phyloP scores from a whole-genome alignment of 2,113 vertebrate species.

The Diphyllodes magnificus region DNA sequence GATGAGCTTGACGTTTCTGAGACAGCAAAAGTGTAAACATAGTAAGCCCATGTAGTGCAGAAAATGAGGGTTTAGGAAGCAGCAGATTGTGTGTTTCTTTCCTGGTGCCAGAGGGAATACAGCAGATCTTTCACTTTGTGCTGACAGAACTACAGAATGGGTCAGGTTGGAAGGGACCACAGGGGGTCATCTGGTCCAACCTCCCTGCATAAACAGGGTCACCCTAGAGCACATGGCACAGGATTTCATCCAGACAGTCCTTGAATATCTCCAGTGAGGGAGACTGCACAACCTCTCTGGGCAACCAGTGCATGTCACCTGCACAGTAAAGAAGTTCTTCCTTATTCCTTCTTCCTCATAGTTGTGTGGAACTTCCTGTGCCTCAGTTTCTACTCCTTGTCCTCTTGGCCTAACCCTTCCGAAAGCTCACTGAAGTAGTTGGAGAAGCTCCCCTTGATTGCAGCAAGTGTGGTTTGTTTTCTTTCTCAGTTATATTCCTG shows the following conservation, averaged over 20 bases:
- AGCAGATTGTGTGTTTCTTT: neutral
- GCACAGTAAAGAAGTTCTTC: neutral
- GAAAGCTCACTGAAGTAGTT: neutral
- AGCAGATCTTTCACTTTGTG: neutral
- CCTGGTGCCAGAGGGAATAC: neutral
- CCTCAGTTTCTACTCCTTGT: neutral
- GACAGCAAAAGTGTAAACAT: neutral
- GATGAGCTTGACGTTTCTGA: neutral
- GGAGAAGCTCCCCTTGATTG: neutral
- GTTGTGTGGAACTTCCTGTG: neutral
- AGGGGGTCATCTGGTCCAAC: neutral
- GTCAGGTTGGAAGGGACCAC: neutral
- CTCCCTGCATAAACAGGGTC: neutral
- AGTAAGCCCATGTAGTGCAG: neutral
- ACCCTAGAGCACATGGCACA: neutral
- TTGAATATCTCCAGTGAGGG: neutral
- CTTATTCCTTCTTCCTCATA: neutral
- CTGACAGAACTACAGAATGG: neutral
- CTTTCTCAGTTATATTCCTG: neutral
- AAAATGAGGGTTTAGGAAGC: neutral
- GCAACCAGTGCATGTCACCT: neutral
- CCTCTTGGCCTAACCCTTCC: neutral
- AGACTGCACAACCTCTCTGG: neutral
- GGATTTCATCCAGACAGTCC: neutral
- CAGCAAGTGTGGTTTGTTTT: neutral